Evolutionary conservation across 2,797 vertebrate species (phyloP), one percentile per base, ranked within the genome.

Genomic region (Zalophus californianus): DNA sequence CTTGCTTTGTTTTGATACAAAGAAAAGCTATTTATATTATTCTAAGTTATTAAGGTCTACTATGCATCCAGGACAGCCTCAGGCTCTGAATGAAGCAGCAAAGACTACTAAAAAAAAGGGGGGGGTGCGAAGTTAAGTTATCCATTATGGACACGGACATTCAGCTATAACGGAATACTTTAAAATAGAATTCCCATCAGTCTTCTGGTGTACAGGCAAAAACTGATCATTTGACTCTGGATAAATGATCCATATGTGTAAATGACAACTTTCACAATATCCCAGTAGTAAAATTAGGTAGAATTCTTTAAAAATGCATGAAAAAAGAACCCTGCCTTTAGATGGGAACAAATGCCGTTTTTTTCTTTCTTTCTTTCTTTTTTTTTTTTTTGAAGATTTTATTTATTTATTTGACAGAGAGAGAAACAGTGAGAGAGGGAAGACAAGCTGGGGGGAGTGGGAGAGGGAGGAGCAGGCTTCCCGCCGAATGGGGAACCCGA

Each of bases 21-120:
- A 82, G 66, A 78, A 96, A 94, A 86, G 21, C 20, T 70, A 77
- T 84, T 84, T 80, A 89, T 92, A 89, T 94, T 97, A 93, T 87
- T 96, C 93, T 72, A 70, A 66, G 18, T 82, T 91, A 96, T 95
- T 77, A 94, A 93, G 79, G 5, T 94, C 1, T 79, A 23, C n/a
- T 50, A 2, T 68, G 93, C 79, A 84, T 77, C 68, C 80, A 95
- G n/a, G 68, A 83, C 18, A 91, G 64, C 70, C 62, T 80, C 11
- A 23, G 62, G 41, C 70, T 96, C 58, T 97, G 58, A 80, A 90
- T 77, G 32, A 18, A 87, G 29, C 38, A 96, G 50, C 23, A 83
- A 60, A 38, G 90, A 70, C 18, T 86, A 4, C 38, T 62, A 4
- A 50, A 50, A 50, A 50, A 44, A 95, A 92, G 60, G 10, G 23